Evolutionary conservation across 2,888 invertebrate genomes (phyloP).

Genomic region (Trichacis sp.): DNA sequence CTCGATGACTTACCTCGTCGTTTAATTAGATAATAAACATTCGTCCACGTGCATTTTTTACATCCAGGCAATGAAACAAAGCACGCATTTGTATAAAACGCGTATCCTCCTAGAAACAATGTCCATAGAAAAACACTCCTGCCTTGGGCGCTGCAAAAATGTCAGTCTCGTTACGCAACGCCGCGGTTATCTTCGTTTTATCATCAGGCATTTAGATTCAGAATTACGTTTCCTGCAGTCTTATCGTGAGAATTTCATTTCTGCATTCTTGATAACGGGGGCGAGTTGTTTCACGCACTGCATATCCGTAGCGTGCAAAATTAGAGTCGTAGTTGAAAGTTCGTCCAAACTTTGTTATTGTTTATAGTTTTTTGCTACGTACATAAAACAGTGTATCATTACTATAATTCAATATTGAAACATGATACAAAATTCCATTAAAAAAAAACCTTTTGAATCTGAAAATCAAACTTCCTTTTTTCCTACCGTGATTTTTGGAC

Average conservation of each 20-base stretch:
- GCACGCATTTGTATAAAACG: neutral
- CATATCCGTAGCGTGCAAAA: neutral
- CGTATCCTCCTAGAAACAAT: neutral
- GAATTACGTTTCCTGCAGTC: neutral
- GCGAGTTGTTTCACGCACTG: neutral
- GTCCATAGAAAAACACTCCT: neutral
- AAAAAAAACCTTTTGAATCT: no score
- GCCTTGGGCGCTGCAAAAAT: neutral
- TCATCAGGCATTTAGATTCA: neutral
- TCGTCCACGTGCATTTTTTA: neutral
- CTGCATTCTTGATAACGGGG: neutral
- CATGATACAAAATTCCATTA: no score
- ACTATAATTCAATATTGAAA: no score
- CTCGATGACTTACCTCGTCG: constrained; percentile 23
- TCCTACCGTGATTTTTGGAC: no score
- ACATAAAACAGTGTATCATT: no score
- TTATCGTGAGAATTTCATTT: neutral
- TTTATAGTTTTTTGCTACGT: no score
- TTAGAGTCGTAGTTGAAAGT: neutral
- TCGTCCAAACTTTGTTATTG: neutral
- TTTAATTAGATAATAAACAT: neutral
- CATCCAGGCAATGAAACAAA: neutral
- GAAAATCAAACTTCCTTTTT: no score
- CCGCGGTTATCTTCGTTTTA: neutral
- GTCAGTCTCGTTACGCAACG: neutral